Percentiles rank a stretch among this genome's conserved stretches.
phyloP scores from a whole-genome alignment of 2,113 vertebrate genomes.

The Ptyas mucosa region DNA sequence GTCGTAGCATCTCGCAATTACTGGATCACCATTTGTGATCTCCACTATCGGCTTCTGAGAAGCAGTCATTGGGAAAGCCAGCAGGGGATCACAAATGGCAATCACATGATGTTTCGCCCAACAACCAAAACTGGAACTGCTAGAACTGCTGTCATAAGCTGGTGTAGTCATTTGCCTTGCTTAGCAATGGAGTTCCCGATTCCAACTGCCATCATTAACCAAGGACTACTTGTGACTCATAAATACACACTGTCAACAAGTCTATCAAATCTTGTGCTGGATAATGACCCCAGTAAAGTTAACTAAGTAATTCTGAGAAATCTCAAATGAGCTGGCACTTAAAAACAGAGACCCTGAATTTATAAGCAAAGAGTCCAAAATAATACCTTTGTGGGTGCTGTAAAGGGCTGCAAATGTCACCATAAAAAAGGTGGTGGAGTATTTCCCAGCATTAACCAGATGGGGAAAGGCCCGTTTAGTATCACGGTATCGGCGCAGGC shows the following conservation, averaged over 20 bases:
- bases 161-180: background rate
- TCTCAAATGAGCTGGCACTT: background rate
- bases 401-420: constrained; percentile 94
- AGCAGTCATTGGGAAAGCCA: background rate
- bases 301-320: background rate
- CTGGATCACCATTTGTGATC: background rate
- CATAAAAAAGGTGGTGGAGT: constrained; percentile 97
- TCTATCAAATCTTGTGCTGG: background rate
- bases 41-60: background rate
- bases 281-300: background rate
- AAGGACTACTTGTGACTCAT: background rate
- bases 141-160: background rate
- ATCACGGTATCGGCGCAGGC: constrained; percentile 95
- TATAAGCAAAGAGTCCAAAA: background rate
- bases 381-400: constrained; percentile 88
- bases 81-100: background rate
- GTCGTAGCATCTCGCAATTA: background rate
- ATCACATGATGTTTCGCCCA: background rate
- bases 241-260: background rate
- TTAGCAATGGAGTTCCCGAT: background rate
- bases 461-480: constrained; percentile 96
- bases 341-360: background rate
- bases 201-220: background rate
- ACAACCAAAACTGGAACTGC: background rate
- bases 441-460: constrained; percentile 96